Conservation (phyloP, 1,140 invertebrate genomes). For the Coptotermes formosanus region DNA sequence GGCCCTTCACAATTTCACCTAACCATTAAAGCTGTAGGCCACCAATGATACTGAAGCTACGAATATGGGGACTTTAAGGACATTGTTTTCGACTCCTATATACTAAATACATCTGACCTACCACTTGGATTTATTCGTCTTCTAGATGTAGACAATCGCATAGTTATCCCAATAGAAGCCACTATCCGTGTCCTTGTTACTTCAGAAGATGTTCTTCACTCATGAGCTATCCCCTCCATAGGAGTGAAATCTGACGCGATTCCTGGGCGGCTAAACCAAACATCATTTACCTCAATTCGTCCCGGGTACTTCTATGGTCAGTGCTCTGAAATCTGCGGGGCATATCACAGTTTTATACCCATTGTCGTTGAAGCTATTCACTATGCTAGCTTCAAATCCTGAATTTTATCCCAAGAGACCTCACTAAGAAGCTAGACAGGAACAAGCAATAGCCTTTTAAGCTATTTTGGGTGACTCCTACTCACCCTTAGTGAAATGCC, state of each 20-base stretch:
- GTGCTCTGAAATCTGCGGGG: conserved; percentile 78
- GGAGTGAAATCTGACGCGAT: conserved; percentile 65
- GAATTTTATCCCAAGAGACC: no score
- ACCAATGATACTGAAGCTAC: conserved; percentile 70
- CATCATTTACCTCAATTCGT: conserved; percentile 54
- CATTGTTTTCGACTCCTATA: conserved; percentile 59
- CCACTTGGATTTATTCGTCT: conserved; percentile 52
- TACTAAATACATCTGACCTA: conserved; percentile 55
- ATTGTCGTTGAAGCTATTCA: conserved; percentile 58
- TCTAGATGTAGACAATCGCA: conserved; percentile 63
- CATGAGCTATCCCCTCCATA: conserved; percentile 61
- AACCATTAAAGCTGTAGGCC: conserved; percentile 60
- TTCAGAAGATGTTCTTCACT: conserved; percentile 67
- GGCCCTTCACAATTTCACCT: conserved; percentile 54
- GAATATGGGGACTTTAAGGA: conserved; percentile 61
- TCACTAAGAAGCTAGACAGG: no score
- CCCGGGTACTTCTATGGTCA: conserved; percentile 65
- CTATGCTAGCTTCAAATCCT: no score
- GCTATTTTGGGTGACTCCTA: no score
- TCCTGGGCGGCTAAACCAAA: conserved; percentile 67
- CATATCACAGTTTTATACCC: conserved; percentile 75
- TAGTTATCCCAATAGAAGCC: conserved; percentile 55
- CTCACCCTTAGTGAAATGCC: no score
- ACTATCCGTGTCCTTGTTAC: conserved; percentile 59
- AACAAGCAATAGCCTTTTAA: no score